Percentiles rank a stretch among this genome's conserved stretches.
These are phyloP conservation scores for Ianthella basta DNA, from an alignment of 37 sponge, comb jelly and placozoan species.

Conservation along the genomic window DNA sequence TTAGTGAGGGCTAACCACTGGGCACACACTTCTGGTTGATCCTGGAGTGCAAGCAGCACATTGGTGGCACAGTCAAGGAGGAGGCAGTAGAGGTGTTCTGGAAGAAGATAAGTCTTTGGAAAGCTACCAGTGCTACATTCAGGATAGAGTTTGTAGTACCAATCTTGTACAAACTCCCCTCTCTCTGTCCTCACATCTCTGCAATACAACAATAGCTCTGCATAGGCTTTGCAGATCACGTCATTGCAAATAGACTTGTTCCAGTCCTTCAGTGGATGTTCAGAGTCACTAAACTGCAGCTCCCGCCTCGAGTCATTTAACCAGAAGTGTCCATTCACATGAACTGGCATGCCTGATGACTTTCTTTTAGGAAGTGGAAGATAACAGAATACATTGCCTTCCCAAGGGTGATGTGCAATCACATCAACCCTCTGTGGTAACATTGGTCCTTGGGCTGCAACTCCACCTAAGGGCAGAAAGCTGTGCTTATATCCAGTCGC, in stretches of 20 bases:
- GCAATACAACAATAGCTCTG: conserved; percentile 40
- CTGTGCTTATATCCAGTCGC: background rate
- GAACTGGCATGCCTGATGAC: conserved; percentile 59
- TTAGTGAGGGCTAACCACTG: conserved; percentile 8
- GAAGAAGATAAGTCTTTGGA: background rate
- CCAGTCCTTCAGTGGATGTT: conserved; percentile 37
- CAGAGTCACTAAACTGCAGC: conserved; percentile 4
- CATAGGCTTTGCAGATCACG: conserved; percentile 44
- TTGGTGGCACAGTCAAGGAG: background rate
- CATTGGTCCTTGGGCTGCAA: conserved; percentile 29
- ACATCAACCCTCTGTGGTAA: no score
- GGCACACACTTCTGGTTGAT: background rate
- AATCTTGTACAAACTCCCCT: background rate
- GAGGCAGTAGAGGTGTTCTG: background rate
- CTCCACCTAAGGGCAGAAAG: conserved; percentile 65
- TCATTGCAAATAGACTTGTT: conserved; percentile 30
- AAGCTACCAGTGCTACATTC: background rate
- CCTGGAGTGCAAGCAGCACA: background rate
- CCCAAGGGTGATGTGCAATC: no score
- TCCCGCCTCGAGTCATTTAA: conserved; percentile 70
- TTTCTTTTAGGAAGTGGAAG: conserved; percentile 65
- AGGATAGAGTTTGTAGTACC: conserved; percentile 59
- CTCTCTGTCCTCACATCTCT: background rate
- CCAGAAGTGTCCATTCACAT: conserved; percentile 76
- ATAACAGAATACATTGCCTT: conserved; percentile 51